Evolutionary conservation across 2,797 vertebrate species (phyloP), one percentile per base, ranked within the genome.

Genomic region (Buceros bicornis): DNA sequence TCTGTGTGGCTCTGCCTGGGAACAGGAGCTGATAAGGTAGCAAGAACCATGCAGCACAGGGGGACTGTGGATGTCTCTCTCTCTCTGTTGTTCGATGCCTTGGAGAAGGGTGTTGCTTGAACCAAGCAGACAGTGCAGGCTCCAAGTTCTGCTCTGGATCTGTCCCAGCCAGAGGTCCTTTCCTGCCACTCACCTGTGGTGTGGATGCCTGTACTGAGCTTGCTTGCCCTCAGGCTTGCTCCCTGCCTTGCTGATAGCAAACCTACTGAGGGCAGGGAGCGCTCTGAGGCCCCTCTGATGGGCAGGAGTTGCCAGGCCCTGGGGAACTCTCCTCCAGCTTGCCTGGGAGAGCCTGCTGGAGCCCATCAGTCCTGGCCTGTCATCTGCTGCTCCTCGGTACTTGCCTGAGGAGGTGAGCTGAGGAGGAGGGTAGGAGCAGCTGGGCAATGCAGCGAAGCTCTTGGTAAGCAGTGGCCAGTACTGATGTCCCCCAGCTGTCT

Each of bases 1-100:
- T 82, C 64, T 77, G 76, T 80, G 64, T 89, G 94, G 53, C 79
- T 35, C 77, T 94, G 80, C 60, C 80, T 89, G 69, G 56, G 71
- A 95, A 29, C 53, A 60, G 66, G 56, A 71, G 56, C 24, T 92
- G 84, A 81, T 91, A 76, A 93, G 54, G 69, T 37, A 79, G 72
- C 40, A 51, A 87, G 91, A 83, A 13, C 81, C 64, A 71, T 31
- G 56, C n/a, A 42, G 65, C 33, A 79, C 33, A 54, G 40, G 56
- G 89, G 76, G 50, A 33, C 48, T 85, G 72, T 57, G 60, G 43
- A 58, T 60, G n/a, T 45, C 35, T 85, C 10, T 86, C 15, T 78
- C 8, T 78, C 8, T 53, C 69, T 90, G 64, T 61, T 74, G 16
- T 70, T 83, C 65, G 62, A 42, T 71, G 37, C 82, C 48, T 93